Evolutionary conservation across 2,888 invertebrate species (phyloP), one percentile per base, ranked within the genome.

Genomic region (Poecilobothrus nobilitatus): DNA sequence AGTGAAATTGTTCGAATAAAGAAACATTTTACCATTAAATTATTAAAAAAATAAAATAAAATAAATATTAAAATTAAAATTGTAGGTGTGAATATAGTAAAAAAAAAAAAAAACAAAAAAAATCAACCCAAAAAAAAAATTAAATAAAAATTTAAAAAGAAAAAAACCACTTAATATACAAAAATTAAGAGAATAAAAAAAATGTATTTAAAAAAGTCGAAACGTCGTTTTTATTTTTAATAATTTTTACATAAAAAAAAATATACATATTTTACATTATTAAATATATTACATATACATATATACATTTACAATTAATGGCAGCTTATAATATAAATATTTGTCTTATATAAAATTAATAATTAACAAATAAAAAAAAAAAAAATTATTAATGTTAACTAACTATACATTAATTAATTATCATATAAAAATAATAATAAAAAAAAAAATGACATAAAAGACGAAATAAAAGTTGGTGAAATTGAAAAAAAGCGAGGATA

Each of bases 31-130:
- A 69, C 68, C 68, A 67, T 69, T 64, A 18, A 67, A 68, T 27
- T 27, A 68, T 21, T 20, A 67, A 65, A 44, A 67, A 67, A 44
- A 67, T 44, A 64, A 33, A 64, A 70, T 68, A 70, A 68, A 69
- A 66, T 68, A 72, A 70, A 68, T 71, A 68, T 70, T 68, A 72
- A 69, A 70, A 71, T 67, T 65, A 68, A 70, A 70, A 71, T 71
- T 73, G 74, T 76, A 74, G 74, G 73, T 74, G 73, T 74, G 71
- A 74, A 74, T 73, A 74, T 74, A 75, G 72, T 65, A 67, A 64
- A 61, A 66, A 20, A 66, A 20, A 34, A 66, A 66, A 37, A 9
- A 71, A 70, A 70, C 68, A 70, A 69, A 68, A 66, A 73, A 68
- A 68, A 69, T 70, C 75, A 70, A 67, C 41, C 68, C 69, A 70